A percentile compares a stretch with the other conserved stretches of the same genome.
phyloP scores from a whole-genome alignment of 2,888 invertebrate species.

The Phrixothrix hirtus region DNA sequence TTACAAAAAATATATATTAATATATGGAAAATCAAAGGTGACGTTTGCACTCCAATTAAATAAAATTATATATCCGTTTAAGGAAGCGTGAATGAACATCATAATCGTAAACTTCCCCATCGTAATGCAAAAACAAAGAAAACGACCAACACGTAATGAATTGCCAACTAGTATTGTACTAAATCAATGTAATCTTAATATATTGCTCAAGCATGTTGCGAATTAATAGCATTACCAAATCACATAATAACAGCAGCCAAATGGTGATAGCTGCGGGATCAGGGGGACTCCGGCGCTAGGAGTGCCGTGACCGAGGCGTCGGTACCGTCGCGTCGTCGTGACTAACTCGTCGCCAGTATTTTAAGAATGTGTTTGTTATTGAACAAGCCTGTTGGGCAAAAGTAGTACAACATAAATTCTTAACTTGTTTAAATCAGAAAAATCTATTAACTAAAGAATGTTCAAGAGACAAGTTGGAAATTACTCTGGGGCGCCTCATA shows the following conservation, averaged over 20 bases:
- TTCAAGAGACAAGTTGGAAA: background rate
- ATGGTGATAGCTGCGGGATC: slow-evolving; percentile 7
- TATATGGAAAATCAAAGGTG: background rate
- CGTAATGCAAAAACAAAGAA: background rate
- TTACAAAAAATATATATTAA: background rate
- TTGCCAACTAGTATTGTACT: background rate
- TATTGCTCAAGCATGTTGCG: slow-evolving; percentile 11
- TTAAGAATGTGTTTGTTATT: slow-evolving; percentile 34
- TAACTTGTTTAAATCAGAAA: slow-evolving; percentile 16
- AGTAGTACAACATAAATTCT: slow-evolving; percentile 14
- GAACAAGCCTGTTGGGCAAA: slow-evolving; percentile 20
- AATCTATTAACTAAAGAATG: slow-evolving; percentile 17
- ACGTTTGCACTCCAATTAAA: background rate
- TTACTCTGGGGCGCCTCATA: background rate
- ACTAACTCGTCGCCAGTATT: slow-evolving; percentile 33
- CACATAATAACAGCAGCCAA: slow-evolving; percentile 10
- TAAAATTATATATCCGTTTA: too few relatives aligned
- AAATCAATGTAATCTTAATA: slow-evolving; percentile 17
- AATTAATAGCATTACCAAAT: slow-evolving; percentile 21
- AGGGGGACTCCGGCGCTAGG: slow-evolving; percentile 19
- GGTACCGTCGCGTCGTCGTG: slow-evolving; percentile 34
- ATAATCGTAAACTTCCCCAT: background rate
- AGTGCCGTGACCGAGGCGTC: slow-evolving; percentile 29
- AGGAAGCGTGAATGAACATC: too few relatives aligned
- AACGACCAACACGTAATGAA: background rate